These are phyloP conservation scores for Adelosebastes latens DNA, from an alignment of 2,797 vertebrate genomes.

Conservation along the genomic window DNA sequence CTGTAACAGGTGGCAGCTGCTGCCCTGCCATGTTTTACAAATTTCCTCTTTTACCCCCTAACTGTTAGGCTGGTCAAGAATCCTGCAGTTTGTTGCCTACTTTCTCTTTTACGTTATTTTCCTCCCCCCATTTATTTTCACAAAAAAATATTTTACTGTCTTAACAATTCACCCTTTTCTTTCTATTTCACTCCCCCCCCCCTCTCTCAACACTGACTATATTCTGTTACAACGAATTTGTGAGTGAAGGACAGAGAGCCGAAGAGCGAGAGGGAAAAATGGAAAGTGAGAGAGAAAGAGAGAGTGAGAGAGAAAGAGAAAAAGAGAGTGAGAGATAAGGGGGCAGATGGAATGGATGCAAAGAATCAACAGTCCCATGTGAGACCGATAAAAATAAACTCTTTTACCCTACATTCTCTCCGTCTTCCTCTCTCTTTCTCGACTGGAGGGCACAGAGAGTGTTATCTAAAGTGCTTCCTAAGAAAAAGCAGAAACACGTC, in stretches of 20 bases:
- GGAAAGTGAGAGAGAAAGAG: constrained; percentile 36
- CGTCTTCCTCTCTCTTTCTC: constrained; percentile 51
- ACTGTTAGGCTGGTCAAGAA: background rate
- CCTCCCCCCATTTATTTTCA: background rate
- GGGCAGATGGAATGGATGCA: constrained; percentile 76
- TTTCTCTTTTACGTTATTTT: background rate
- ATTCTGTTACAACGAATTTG: constrained; percentile 31
- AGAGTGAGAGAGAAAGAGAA: constrained; percentile 11
- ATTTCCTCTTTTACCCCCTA: constrained; percentile 3
- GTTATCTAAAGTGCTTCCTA: constrained; percentile 70
- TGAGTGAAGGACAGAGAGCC: constrained; percentile 2
- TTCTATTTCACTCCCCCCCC: background rate
- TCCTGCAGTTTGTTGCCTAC: background rate
- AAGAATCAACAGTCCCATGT: constrained; percentile 84
- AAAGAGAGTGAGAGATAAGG: constrained; percentile 28
- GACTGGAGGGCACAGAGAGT: constrained; percentile 64
- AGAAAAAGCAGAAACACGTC: constrained; percentile 54
- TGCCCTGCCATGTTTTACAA: constrained; percentile 19
- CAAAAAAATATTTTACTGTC: background rate
- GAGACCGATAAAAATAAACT: constrained; percentile 87
- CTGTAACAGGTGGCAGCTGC: constrained; percentile 66
- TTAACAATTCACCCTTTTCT: background rate
- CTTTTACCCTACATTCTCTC: constrained; percentile 84
- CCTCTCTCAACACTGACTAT: background rate
- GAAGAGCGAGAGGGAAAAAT: constrained; percentile 13